Evolutionary conservation across 2,113 vertebrate species (phyloP).

Genomic region (Odocoileus hemionus): DNA sequence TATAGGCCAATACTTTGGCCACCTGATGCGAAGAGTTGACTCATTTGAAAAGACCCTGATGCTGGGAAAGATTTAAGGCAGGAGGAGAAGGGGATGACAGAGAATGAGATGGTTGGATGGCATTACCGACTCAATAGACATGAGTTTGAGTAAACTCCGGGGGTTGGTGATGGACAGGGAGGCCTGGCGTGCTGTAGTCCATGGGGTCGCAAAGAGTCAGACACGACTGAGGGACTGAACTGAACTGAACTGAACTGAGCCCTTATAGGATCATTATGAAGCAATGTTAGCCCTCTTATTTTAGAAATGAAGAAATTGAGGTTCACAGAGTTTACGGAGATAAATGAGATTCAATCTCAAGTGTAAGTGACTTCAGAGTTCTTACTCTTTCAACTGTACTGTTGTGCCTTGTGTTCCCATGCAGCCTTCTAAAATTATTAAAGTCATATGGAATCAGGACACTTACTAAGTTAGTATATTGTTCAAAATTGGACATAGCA

Average conservation of each 20-base stretch:
- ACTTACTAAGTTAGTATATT: not conserved
- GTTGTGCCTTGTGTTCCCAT: not conserved
- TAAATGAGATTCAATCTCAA: not conserved
- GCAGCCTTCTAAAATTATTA: not conserved
- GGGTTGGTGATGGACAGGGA: no score
- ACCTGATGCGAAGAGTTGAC: no score
- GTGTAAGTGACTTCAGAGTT: not conserved
- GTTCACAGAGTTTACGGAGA: not conserved
- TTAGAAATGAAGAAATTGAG: not conserved
- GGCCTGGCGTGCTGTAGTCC: no score
- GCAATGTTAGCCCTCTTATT: not conserved
- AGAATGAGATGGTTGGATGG: no score
- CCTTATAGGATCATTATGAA: not conserved
- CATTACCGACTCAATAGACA: no score
- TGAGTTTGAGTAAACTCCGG: no score
- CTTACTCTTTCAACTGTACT: not conserved
- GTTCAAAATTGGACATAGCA: not conserved
- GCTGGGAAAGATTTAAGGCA: no score
- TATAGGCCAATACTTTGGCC: not conserved
- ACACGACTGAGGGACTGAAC: no score
- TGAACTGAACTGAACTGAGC: no score
- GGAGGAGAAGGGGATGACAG: no score
- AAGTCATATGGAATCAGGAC: not conserved
- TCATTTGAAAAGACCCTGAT: no score
- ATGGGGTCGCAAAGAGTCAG: no score